phyloP scores from a whole-genome alignment of 2,888 invertebrate genomes.

The Cataglyphis altisquamis region DNA sequence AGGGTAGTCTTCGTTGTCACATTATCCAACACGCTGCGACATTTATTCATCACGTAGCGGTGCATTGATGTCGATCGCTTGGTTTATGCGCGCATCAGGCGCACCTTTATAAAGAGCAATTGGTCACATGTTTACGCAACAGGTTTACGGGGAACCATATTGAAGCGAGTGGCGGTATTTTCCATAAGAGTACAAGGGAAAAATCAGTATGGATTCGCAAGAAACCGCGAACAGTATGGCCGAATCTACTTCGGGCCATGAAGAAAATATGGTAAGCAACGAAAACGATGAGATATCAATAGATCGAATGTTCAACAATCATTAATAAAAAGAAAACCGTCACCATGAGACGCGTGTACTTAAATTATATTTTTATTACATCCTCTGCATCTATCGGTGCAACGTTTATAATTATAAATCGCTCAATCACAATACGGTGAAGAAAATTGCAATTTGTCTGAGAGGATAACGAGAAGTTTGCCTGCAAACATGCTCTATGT shows the following conservation, averaged over 20 bases:
- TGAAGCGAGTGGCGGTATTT: constrained; percentile 64
- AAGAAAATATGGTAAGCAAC: constrained; percentile 79
- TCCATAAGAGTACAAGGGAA: constrained; percentile 58
- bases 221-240: constrained; percentile 75
- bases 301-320: background rate
- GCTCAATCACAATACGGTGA: background rate
- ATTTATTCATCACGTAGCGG: constrained; percentile 43
- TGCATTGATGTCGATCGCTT: constrained; percentile 28
- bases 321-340: background rate
- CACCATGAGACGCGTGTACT: background rate
- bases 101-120: constrained; percentile 66
- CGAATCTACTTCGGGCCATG: constrained; percentile 76
- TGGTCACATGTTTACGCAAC: constrained; percentile 78
- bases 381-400: background rate
- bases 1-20: constrained; percentile 18
- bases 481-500: background rate
- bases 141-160: constrained; percentile 80
- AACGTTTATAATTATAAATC: background rate
- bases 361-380: background rate
- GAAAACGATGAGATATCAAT: constrained; percentile 4
- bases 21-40: constrained; percentile 40
- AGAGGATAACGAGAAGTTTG: background rate
- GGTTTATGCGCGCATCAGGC: constrained; percentile 10
- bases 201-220: constrained; percentile 80
- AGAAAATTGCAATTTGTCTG: background rate